Base-by-base conservation (phyloP, 2,888 invertebrate species). In the Agriopis leucophaearia region DNA sequence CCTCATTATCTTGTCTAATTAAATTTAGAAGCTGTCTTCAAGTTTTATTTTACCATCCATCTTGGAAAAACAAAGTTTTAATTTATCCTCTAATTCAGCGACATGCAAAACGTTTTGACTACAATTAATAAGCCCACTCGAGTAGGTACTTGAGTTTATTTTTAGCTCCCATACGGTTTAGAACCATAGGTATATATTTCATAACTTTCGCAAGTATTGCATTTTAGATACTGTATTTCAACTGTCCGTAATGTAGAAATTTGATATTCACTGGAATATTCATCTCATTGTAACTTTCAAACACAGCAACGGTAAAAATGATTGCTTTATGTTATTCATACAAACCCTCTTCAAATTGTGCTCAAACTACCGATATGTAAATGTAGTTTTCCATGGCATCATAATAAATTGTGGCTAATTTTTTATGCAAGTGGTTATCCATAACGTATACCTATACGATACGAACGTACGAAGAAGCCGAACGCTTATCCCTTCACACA, bases 401-500 rank as follows among this genome's bases (percentile, higher is more conserved):
- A 7, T 52, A 38, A 38, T 40, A 38, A 5, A 38, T 16, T 18
- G 48, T 50, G n/a, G 27, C 40, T 38, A 55, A 68, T 64, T 64
- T 64, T 68, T 64, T 42, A 69, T 38, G 55, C 55, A 55, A 60
- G 59, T 55, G 62, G 56, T 64, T 55, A 69, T 60, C 68, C 47
- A 51, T 45, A 56, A 66, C 64, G 66, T 66, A 64, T 65, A 70
- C 42, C 38, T 38, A 38, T 55, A 42, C 65, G 64, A 66, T 42
- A 71, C 67, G 71, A 66, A 56, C 71, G 64, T 67, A 73, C 69
- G 66, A 65, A 87, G 85, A 87, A 88, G 83, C 83, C 82, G 76
- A 87, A 88, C 88, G 90, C 88, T 91, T 91, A 91, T 91, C 91
- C 91, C 87, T 88, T 88, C 88, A 86, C 91, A 89, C 91, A 89